Evolutionary conservation across 2,888 invertebrate species (phyloP), one percentile per base, ranked within the genome.

Genomic region (Luffia ferchaultella): DNA sequence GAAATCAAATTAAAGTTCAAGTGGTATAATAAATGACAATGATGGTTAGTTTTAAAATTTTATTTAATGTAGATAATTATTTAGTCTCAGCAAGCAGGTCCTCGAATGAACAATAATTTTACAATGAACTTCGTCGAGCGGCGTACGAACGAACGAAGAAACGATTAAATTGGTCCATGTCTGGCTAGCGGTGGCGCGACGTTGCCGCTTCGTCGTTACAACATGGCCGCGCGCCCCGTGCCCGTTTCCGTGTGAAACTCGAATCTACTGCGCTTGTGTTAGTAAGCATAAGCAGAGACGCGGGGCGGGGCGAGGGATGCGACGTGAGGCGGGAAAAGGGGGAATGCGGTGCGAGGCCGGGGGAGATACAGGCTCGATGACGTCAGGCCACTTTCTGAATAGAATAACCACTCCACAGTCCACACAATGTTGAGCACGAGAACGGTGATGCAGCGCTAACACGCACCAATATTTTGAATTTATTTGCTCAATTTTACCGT

Each of bases 211-310:
- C 73, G 76, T 74, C 72, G 70, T 77, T 76, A 78, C 79, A 78
- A 79, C 79, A 79, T 79, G 80, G 80, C 82, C 73, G 78, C 75
- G 70, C 70, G 75, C 73, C 68, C 71, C 69, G 76, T 76, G 76
- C 76, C 76, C 76, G 78, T 80, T 83, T 83, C 82, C 79, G 79
- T 79, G 80, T 79, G 82, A 82, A 83, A 80, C 82, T 78, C 76
- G 67, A 77, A 70, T 70, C 67, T 67, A 69, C 65, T 68, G 72
- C 68, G 75, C 68, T 72, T 74, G 75, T 77, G 74, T 76, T 53
- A 54, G 53, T 46, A 53, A 55, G 57, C 52, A 55, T 53, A 54
- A 56, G 55, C 51, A 54, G 57, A 50, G 53, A 52, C 52, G 53
- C 58, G 55, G 46, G 51, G 16, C 54, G 52, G 30, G 45, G 57